These are phyloP conservation scores for Pelobates cultripes DNA, from an alignment of 2,797 vertebrate species.

Conservation along the genomic window DNA sequence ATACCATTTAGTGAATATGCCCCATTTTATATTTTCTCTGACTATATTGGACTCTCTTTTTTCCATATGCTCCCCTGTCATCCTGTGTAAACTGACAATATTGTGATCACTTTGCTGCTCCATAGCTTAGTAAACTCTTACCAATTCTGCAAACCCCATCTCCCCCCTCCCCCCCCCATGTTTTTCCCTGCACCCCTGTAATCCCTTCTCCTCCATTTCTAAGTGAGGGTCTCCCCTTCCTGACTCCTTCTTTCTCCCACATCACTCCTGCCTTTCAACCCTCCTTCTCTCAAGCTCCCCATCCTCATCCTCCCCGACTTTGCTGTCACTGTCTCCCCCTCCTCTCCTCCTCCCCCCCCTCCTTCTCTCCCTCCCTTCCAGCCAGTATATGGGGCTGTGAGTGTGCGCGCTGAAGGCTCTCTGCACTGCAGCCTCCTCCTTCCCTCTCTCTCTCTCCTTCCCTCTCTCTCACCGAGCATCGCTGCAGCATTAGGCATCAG, in stretches of 20 bases:
- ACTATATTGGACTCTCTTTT: no score
- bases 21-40: not conserved
- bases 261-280: not conserved
- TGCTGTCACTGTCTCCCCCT: conserved; percentile 2
- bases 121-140: conserved; percentile 18
- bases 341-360: not conserved
- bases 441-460: conserved; percentile 56
- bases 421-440: conserved; percentile 80
- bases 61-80: not conserved
- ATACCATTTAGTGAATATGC: no score
- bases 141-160: conserved; percentile 1
- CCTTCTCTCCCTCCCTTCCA: not conserved
- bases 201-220: not conserved
- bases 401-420: conserved; percentile 76
- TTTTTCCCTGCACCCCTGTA: not conserved
- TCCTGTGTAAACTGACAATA: not conserved
- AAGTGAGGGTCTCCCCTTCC: not conserved
- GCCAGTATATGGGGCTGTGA: conserved; percentile 69
- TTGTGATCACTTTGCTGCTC: not conserved
- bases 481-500: conserved; percentile 61
- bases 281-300: not conserved
- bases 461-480: conserved; percentile 49
- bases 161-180: conserved; percentile 15
- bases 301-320: conserved; percentile 23
- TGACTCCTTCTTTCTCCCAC: not conserved